These are phyloP conservation scores for Cerceris rybyensis DNA, from an alignment of 2,888 invertebrate species.

Conservation along the genomic window DNA sequence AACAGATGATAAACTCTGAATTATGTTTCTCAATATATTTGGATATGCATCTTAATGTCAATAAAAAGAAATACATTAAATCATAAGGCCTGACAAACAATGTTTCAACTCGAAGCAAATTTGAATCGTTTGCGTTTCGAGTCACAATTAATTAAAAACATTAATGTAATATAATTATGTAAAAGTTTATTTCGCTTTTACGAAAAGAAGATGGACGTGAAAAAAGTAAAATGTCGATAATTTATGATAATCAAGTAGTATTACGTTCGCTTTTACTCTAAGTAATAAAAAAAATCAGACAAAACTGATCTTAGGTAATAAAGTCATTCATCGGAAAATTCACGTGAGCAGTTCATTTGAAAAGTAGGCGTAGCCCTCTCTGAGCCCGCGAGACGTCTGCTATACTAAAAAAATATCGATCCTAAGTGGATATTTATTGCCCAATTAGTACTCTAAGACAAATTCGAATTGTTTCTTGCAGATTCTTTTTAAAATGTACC, in stretches of 20 bases:
- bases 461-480: not conserved
- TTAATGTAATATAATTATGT: too few relatives aligned
- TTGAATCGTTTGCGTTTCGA: too few relatives aligned
- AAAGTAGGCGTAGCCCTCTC: slow-evolving; percentile 79
- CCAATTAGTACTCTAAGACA: not conserved
- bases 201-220: slow-evolving; percentile 6
- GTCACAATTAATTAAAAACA: too few relatives aligned
- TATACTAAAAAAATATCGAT: slow-evolving; percentile 30
- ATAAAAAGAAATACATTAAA: not conserved
- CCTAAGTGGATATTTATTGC: not conserved
- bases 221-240: slow-evolving; percentile 12
- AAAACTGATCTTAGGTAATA: slow-evolving; percentile 29
- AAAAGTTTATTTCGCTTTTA: not conserved
- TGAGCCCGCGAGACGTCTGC: slow-evolving; percentile 66
- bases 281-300: not conserved
- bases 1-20: not conserved
- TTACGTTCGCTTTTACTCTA: slow-evolving; percentile 1
- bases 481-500: not conserved
- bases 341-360: slow-evolving; percentile 77
- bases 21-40: not conserved
- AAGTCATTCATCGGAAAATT: slow-evolving; percentile 64
- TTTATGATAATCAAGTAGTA: not conserved
- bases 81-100: not conserved
- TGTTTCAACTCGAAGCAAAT: too few relatives aligned
- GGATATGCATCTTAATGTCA: not conserved